A percentile compares a stretch with the other conserved stretches of the same genome.
These are phyloP conservation scores for Chaetophractus vellerosus DNA, from an alignment of 2,797 vertebrate genomes.

Conservation along the genomic window DNA sequence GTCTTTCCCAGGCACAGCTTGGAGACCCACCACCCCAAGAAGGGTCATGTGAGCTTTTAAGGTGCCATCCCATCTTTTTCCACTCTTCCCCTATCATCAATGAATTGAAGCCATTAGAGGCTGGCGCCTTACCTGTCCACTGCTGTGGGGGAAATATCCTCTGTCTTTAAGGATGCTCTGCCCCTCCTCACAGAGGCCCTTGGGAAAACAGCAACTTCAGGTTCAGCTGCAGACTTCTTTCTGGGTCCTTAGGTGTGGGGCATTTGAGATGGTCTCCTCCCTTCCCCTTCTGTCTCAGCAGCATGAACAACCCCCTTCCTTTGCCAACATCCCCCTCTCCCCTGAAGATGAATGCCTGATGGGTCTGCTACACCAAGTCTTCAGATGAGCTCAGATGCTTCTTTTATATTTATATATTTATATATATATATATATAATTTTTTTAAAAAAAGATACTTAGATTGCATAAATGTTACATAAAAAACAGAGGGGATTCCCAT, in stretches of 20 bases:
- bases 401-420: too few relatives aligned
- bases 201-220: not conserved
- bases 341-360: not conserved
- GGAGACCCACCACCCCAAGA: not conserved
- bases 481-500: too few relatives aligned
- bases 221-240: not conserved
- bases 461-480: too few relatives aligned
- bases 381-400: too few relatives aligned
- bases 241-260: fast-evolving
- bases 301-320: not conserved
- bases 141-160: not conserved
- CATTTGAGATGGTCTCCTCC: not conserved
- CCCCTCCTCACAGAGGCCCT: not conserved
- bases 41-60: fast-evolving
- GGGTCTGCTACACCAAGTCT: not conserved
- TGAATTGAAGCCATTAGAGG: not conserved
- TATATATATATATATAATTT: too few relatives aligned
- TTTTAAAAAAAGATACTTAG: too few relatives aligned
- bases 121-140: fast-evolving
- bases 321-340: not conserved
- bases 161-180: not conserved
- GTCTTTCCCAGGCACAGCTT: too few relatives aligned
- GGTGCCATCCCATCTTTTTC: fast-evolving
- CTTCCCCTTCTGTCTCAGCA: not conserved
- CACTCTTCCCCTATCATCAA: not conserved